These are phyloP conservation scores for Polyommatus icarus DNA, from an alignment of 2,888 invertebrate species.

Conservation along the genomic window DNA sequence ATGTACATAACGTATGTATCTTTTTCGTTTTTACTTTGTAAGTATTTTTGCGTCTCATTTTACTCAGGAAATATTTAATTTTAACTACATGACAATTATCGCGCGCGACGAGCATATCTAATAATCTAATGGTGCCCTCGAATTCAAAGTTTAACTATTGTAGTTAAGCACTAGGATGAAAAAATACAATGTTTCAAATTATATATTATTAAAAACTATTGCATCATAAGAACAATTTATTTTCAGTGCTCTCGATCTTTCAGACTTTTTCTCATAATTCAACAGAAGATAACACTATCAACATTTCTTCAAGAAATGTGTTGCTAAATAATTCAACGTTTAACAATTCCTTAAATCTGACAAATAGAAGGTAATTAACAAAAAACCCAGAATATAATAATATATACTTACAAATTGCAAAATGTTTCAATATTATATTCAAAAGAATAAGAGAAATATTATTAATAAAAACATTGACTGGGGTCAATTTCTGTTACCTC, in stretches of 20 bases:
- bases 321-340: not conserved
- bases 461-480: no score
- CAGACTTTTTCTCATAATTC: not conserved
- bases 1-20: not conserved
- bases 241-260: not conserved
- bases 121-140: not conserved
- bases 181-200: not conserved
- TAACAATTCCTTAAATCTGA: not conserved
- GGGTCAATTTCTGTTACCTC: no score
- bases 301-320: not conserved
- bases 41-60: not conserved
- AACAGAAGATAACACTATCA: not conserved
- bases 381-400: not conserved
- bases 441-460: no score
- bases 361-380: not conserved
- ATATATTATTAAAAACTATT: not conserved
- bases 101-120: not conserved
- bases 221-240: not conserved
- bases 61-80: not conserved
- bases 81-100: not conserved
- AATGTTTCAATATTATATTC: no score
- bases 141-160: not conserved
- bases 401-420: no score
- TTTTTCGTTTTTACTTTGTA: conserved; percentile 3
- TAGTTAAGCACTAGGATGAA: not conserved